Percentiles rank a stretch among this genome's conserved stretches.
phyloP scores from a whole-genome alignment of 1,140 invertebrate species.

The honey bee (Apis mellifera) region Amel_HAv3.1 CM009934.2:4532501-4533000 shows the following conservation, averaged over 20 bases:
- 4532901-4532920: slow-evolving; percentile 20
- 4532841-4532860: slow-evolving; percentile 49
- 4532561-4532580: slow-evolving; percentile 6
- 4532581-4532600: not conserved
- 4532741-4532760: not conserved
- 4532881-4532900: slow-evolving; percentile 45
- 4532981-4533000: no score
- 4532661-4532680: slow-evolving; percentile 55
- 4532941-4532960: slow-evolving; percentile 9
- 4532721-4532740: slow-evolving; percentile 48
- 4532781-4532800: slow-evolving; percentile 26
- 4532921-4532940: not conserved
- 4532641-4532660: slow-evolving; percentile 29
- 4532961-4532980: not conserved
- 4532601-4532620: no score
- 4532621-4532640: not conserved
- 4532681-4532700: slow-evolving; percentile 71
- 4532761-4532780: slow-evolving; percentile 4
- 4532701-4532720: slow-evolving; percentile 56
- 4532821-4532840: slow-evolving; percentile 46
- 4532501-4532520: not conserved
- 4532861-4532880: slow-evolving; percentile 52
- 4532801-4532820: slow-evolving; percentile 27
- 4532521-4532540: not conserved
- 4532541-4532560: not conserved